Evolutionary conservation across 2,113 vertebrate genomes (phyloP), one percentile per base, ranked within the genome.

Genomic region (Tretioscincus oriximinensis): DNA sequence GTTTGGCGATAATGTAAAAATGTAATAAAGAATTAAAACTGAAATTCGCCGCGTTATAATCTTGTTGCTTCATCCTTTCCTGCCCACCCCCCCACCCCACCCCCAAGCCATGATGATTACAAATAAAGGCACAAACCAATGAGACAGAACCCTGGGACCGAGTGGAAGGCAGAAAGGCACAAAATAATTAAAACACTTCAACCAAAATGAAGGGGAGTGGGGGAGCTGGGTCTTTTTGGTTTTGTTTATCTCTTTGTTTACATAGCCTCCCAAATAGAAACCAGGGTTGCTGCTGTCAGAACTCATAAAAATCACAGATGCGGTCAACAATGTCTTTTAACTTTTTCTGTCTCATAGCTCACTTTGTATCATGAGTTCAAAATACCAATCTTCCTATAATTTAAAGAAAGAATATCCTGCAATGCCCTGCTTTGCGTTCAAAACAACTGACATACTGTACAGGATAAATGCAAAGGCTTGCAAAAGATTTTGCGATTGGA

Each of bases 1-100:
- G 95, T 93, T 93, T 76, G 7, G 91, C 91, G 93, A 93, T 94
- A 93, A 94, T 92, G 90, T 94, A 94, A 95, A 94, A 94, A 93
- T 94, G 93, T 93, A 95, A 95, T 92, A 94, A 94, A 93, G 90
- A 94, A 96, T 96, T 95, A 95, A 93, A 95, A 94, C 85, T 92
- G 93, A 95, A 94, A 91, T 95, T 85, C 88, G 81, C 41, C 2
- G 88, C 91, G 86, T 92, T 90, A 80, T 60, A 80, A 82, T 73
- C 87, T 88, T 93, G 92, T 94, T 94, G 93, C 65, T 76, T 90
- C 91, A 68, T 85, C 88, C 88, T 94, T 91, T 90, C 91, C 90
- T 85, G 88, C 8, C 20, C 10, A 21, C 16, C 5, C 5, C n/a
- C 24, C 49, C 35, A 18, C 31, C 8, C 2, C 41, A 7, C 1